Conservation (phyloP, 2,797 vertebrate genomes). For the Anas bahamensis region DNA sequence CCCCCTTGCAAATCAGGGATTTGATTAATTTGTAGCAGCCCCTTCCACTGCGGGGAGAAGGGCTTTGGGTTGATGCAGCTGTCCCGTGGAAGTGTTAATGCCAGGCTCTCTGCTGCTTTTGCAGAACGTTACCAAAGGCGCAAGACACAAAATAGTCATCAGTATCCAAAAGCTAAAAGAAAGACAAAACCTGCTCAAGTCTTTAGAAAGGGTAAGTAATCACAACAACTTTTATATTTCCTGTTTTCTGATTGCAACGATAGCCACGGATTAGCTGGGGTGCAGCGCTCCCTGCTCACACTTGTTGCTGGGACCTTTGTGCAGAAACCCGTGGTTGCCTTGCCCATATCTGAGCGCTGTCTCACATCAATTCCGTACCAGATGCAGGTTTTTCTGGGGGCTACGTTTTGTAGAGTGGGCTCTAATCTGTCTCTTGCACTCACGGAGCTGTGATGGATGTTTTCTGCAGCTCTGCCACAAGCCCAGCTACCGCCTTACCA, state of each 20-base stretch:
- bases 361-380: not conserved
- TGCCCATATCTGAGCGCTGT: not conserved
- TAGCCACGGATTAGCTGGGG: not conserved
- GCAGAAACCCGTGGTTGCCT: not conserved
- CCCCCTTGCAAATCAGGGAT: not conserved
- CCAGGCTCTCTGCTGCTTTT: not conserved
- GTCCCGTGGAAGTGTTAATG: not conserved
- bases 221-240: not conserved
- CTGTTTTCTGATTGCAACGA: not conserved
- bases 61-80: not conserved
- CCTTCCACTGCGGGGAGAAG: not conserved
- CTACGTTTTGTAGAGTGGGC: not conserved
- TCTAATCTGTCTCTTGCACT: not conserved
- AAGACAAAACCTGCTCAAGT: constrained; percentile 93
- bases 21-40: not conserved
- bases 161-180: constrained; percentile 99
- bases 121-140: constrained; percentile 98
- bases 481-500: not conserved
- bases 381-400: not conserved
- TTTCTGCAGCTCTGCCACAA: not conserved
- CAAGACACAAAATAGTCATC: constrained; percentile 98
- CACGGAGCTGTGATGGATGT: not conserved
- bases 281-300: not conserved
- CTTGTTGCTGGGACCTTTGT: not conserved
- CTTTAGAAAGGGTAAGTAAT: constrained; percentile 93